Base-by-base conservation (phyloP, 2,888 invertebrate species). In the Hydriomena furcata region DNA sequence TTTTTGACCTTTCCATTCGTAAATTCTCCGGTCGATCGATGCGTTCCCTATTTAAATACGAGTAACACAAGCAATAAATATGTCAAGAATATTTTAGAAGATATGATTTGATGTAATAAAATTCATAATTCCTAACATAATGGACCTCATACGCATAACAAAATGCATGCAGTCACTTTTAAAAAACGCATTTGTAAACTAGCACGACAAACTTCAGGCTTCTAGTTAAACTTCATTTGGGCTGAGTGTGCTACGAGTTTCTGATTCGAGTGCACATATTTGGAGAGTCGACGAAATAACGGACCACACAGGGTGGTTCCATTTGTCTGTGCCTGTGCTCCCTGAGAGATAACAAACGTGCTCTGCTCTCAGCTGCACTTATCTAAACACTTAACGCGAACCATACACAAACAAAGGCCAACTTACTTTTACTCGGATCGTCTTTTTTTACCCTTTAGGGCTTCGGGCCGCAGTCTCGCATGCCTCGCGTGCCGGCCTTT, bases 321-420 rank as follows among this genome's bases (percentile, higher is more conserved):
- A 85, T 88, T 87, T 84, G 86, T 81, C 83, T 73, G 80, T 70
- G 71, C 73, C 72, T 68, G 60, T 71, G 74, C 81, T 82, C 81
- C 78, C 79, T 70, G 69, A 79, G 81, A 88, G 88, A 88, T 89
- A 89, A 87, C 88, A 86, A 84, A 86, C 86, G 85, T 71, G 79
- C 79, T 73, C 74, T 71, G 78, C 83, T 84, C 86, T 83, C 80
- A 73, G 77, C 76, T 81, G 80, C 88, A 87, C 88, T 90, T 90
- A 89, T 88, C 85, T 86, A 90, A 90, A 89, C 90, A 89, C 90
- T 89, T 84, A 84, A 81, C 82, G 79, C 81, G 77, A 77, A 75
- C 83, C 79, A 76, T 82, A 82, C 80, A 87, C 84, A 89, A 89
- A 89, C 87, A 90, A 84, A 84, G 82, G 82, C 79, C 81, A 80